Evolutionary conservation across 2,113 vertebrate genomes (phyloP).

Genomic region (Alces alces): DNA sequence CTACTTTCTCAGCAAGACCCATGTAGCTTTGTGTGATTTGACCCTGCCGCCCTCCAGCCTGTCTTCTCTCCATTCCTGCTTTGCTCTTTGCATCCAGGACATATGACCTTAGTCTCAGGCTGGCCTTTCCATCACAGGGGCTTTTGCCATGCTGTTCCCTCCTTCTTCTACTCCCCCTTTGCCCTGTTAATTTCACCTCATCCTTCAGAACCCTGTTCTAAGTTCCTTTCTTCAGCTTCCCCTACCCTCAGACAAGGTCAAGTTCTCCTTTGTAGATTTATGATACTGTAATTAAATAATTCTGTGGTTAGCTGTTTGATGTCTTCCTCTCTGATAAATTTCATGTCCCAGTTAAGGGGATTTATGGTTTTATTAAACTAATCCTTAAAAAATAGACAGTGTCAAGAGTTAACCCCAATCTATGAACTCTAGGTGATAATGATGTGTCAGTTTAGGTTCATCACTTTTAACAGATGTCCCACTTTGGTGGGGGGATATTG

Average conservation of each 20-base stretch:
- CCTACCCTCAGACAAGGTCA: neutral
- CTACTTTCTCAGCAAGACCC: neutral
- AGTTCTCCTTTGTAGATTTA: neutral
- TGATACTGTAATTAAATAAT: neutral
- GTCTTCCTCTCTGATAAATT: neutral
- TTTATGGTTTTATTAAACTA: neutral
- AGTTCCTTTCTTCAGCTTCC: neutral
- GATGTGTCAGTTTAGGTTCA: neutral
- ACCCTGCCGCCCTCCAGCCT: neutral
- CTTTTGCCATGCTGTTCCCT: neutral
- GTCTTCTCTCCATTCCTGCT: neutral
- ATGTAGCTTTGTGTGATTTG: neutral
- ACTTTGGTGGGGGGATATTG: neutral
- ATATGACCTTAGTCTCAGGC: neutral
- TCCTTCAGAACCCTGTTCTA: neutral
- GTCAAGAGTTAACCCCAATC: neutral
- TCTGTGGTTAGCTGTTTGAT: neutral
- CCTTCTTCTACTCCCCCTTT: neutral
- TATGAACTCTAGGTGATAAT: neutral
- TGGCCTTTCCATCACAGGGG: neutral
- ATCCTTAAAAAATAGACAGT: neutral
- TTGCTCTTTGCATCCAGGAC: neutral
- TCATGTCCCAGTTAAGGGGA: neutral
- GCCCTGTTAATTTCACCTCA: neutral
- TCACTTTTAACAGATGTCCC: neutral